Percentiles rank a stretch among this genome's conserved stretches.
phyloP scores from a whole-genome alignment of 2,888 invertebrate genomes.

The Drosophila affinis region DNA sequence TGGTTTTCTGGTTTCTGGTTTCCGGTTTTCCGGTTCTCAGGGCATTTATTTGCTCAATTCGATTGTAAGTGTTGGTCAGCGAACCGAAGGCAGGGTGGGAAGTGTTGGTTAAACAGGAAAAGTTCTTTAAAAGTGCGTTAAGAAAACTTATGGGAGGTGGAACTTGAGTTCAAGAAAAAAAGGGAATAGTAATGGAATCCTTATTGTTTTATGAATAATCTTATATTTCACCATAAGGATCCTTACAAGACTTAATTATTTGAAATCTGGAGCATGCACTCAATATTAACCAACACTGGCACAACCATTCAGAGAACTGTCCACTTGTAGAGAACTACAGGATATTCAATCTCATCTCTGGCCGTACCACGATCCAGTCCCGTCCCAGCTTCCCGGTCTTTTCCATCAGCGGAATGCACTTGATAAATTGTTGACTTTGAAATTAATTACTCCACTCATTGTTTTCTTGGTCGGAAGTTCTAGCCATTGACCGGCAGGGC shows the following conservation, averaged over 20 bases:
- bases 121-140: conserved; percentile 22
- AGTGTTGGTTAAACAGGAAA: conserved; percentile 26
- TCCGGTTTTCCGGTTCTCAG: conserved; percentile 11
- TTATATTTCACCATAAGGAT: too few relatives aligned
- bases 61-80: conserved; percentile 40
- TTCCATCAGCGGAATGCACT: conserved; percentile 56
- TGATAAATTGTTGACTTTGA: conserved; percentile 78
- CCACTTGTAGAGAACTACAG: neutral
- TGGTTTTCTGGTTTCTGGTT: conserved; percentile 26
- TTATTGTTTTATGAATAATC: neutral
- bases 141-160: neutral
- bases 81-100: conserved; percentile 1
- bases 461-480: conserved; percentile 65
- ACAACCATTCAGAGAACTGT: conserved; percentile 4
- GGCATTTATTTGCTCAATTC: conserved; percentile 43
- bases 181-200: neutral
- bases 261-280: too few relatives aligned
- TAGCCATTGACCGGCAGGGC: neutral
- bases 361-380: too few relatives aligned
- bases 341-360: neutral
- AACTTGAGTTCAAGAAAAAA: conserved; percentile 3
- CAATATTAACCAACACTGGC: conserved; percentile 44
- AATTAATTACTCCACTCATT: conserved; percentile 77
- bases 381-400: conserved; percentile 26
- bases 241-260: too few relatives aligned